Evolutionary conservation across 2,113 vertebrate genomes (phyloP).

Genomic region (Cercocebus atys): DNA sequence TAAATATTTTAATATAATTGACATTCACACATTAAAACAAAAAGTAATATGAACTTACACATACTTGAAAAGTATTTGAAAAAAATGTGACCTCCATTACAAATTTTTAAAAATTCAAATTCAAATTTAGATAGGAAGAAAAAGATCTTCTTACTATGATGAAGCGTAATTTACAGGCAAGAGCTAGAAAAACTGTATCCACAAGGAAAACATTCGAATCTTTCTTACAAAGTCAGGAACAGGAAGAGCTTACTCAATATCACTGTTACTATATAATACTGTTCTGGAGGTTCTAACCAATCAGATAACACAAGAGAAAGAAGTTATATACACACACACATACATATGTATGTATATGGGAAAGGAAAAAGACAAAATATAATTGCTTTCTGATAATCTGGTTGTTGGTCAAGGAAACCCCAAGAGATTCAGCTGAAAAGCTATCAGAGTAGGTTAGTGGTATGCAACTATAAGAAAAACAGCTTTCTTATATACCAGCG

Average conservation of each 20-base stretch:
- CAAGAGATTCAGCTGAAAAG: neutral
- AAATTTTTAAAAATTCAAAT: slow-evolving; percentile 24
- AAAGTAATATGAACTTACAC: slow-evolving; percentile 2
- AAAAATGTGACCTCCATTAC: neutral
- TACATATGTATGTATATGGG: neutral
- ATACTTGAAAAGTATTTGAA: neutral
- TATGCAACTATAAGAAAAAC: neutral
- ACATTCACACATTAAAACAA: neutral
- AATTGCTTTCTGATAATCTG: neutral
- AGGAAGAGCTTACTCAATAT: neutral
- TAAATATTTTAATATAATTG: neutral
- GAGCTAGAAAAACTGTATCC: slow-evolving; percentile 18
- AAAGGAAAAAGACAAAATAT: slow-evolving; percentile 7
- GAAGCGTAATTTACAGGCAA: slow-evolving; percentile 2
- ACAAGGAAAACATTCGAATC: neutral
- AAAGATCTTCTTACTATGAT: neutral
- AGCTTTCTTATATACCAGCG: neutral
- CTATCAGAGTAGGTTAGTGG: neutral
- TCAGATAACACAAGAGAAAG: neutral
- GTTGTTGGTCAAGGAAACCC: neutral
- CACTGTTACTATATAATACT: neutral
- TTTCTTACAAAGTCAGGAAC: neutral
- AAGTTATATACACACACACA: neutral
- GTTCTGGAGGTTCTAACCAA: neutral
- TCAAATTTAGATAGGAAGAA: slow-evolving; percentile 5